Evolutionary conservation across 2,113 vertebrate genomes (phyloP).

Genomic region (Cacatua alba): DNA sequence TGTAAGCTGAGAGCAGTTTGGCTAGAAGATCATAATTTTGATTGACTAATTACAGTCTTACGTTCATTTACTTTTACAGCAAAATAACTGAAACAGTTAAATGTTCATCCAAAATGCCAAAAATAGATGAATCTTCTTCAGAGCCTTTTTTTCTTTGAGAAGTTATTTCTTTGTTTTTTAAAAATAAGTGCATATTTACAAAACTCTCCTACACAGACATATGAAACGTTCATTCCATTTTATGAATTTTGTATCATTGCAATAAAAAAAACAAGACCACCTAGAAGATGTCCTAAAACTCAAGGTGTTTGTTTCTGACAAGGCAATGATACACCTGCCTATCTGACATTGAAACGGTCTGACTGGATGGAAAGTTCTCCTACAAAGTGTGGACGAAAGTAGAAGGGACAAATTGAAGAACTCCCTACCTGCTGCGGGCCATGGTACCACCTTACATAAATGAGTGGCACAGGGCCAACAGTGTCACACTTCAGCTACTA

Average conservation of each 20-base stretch:
- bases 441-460: neutral
- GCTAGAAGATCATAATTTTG: neutral
- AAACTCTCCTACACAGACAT: conserved; percentile 1
- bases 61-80: neutral
- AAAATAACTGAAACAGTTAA: neutral
- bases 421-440: rapidly evolving
- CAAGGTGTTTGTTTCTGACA: neutral
- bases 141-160: neutral
- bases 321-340: neutral
- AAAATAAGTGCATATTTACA: conserved; percentile 10
- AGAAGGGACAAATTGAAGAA: neutral
- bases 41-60: neutral
- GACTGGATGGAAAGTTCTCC: neutral
- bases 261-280: conserved; percentile 35
- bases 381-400: neutral
- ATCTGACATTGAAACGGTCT: neutral
- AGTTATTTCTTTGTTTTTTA: conserved; percentile 12
- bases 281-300: conserved; percentile 9
- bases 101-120: neutral
- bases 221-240: conserved; percentile 41
- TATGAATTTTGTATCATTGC: conserved; percentile 50
- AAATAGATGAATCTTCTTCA: neutral
- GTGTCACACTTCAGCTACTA: neutral
- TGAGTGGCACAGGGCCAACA: neutral
- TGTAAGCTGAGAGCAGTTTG: neutral